phyloP scores from a whole-genome alignment of 2,797 vertebrate genomes.

The Bufotes viridis region DNA sequence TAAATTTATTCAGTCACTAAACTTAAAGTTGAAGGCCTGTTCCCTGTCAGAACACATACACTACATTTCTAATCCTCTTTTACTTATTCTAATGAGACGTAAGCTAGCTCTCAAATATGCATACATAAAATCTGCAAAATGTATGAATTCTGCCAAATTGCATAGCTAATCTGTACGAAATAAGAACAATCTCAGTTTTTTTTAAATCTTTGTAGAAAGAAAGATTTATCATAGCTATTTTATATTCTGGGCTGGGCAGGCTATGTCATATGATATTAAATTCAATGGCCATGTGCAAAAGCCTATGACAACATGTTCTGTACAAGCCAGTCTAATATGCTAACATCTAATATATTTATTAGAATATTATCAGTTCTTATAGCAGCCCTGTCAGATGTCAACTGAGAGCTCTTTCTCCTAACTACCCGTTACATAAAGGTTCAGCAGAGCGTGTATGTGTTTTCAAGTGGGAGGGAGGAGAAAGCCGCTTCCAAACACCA shows the following conservation, averaged over 20 bases:
- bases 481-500: no score
- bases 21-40: conserved; percentile 5
- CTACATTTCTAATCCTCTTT: conserved; percentile 40
- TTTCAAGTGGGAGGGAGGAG: no score
- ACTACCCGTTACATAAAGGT: no score
- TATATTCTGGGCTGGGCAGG: background rate
- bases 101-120: conserved; percentile 23
- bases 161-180: conserved; percentile 21
- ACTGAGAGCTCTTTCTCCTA: no score
- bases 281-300: background rate
- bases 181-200: conserved; percentile 30
- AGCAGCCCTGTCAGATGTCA: background rate
- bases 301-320: conserved; percentile 11
- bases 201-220: conserved; percentile 28
- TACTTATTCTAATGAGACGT: conserved; percentile 12
- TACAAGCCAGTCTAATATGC: background rate
- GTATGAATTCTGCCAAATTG: conserved; percentile 27
- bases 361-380: background rate
- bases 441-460: no score
- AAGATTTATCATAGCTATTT: conserved; percentile 9
- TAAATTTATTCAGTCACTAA: conserved; percentile 17
- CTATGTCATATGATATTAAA: conserved; percentile 30
- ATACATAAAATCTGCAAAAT: conserved; percentile 34
- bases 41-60: conserved; percentile 33
- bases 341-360: background rate